Evolutionary conservation across 2,797 vertebrate species (phyloP).

Genomic region (Poecilia picta): DNA sequence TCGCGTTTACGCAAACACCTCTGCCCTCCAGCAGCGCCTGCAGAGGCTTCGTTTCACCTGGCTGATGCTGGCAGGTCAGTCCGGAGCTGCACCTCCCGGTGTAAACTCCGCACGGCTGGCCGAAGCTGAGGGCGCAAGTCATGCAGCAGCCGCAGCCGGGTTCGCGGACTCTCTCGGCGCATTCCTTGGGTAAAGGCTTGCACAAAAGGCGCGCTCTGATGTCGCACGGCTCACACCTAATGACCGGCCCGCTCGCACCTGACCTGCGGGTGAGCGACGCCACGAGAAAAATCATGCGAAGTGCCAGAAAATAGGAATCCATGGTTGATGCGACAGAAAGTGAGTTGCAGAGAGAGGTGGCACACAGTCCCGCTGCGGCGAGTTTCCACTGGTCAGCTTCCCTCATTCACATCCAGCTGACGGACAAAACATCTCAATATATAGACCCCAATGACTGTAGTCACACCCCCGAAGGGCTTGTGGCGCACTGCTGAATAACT

Average conservation of each 20-base stretch:
- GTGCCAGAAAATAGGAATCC: constrained; percentile 76
- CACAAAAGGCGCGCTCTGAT: constrained; percentile 83
- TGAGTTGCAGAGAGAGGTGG: constrained; percentile 36
- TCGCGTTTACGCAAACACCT: constrained; percentile 85
- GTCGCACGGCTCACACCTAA: constrained; percentile 90
- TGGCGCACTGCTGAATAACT: constrained; percentile 59
- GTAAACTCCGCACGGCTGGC: constrained; percentile 89
- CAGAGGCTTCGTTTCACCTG: constrained; percentile 85
- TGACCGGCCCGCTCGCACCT: constrained; percentile 84
- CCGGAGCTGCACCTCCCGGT: constrained; percentile 88
- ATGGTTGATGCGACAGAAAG: constrained; percentile 69
- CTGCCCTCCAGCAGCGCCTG: constrained; percentile 90
- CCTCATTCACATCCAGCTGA: constrained; percentile 72
- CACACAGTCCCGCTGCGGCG: constrained; percentile 41
- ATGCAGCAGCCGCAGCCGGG: constrained; percentile 92
- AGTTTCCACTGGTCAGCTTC: constrained; percentile 63
- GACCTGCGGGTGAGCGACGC: constrained; percentile 73
- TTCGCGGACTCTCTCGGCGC: constrained; percentile 86
- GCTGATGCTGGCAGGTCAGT: constrained; percentile 84
- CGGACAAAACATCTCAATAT: constrained; percentile 80
- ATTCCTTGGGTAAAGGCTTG: constrained; percentile 83
- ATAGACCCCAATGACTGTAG: constrained; percentile 81
- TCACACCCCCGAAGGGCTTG: constrained; percentile 78
- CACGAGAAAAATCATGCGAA: constrained; percentile 80
- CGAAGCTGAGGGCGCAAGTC: constrained; percentile 86